These are phyloP conservation scores for Dryobotodes eremita DNA, from an alignment of 2,888 invertebrate genomes.

Conservation along the genomic window DNA sequence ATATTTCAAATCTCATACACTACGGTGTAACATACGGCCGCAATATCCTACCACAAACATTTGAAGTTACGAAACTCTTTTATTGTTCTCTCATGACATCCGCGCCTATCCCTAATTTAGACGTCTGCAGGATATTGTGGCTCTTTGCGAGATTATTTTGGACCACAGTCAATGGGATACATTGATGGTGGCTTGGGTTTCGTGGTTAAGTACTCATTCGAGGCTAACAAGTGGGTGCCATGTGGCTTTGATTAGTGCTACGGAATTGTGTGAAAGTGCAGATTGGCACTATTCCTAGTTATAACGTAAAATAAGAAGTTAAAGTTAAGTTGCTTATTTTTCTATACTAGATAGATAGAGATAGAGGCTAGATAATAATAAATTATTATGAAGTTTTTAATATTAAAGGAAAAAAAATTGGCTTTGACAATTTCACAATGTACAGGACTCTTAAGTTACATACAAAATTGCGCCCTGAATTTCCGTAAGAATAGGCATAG, in stretches of 20 bases:
- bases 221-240: background rate
- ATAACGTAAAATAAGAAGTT: no score
- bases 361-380: no score
- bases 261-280: no score
- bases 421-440: background rate
- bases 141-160: constrained; percentile 5
- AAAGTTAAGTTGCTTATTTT: no score
- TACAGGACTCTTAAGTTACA: background rate
- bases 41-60: constrained; percentile 35
- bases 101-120: constrained; percentile 13
- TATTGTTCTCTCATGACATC: constrained; percentile 40
- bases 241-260: background rate
- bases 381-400: no score
- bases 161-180: no score
- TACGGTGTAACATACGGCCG: constrained; percentile 27
- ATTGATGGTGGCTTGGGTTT: background rate
- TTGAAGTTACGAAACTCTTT: constrained; percentile 35
- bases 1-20: background rate
- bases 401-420: no score
- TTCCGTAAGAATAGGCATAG: background rate
- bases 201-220: background rate
- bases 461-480: background rate
- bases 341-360: no score
- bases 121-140: constrained; percentile 26
- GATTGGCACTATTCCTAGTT: no score